These are phyloP conservation scores for Gorilla gorilla DNA, from an alignment of 2,113 vertebrate genomes.

Conservation along the genomic window DNA sequence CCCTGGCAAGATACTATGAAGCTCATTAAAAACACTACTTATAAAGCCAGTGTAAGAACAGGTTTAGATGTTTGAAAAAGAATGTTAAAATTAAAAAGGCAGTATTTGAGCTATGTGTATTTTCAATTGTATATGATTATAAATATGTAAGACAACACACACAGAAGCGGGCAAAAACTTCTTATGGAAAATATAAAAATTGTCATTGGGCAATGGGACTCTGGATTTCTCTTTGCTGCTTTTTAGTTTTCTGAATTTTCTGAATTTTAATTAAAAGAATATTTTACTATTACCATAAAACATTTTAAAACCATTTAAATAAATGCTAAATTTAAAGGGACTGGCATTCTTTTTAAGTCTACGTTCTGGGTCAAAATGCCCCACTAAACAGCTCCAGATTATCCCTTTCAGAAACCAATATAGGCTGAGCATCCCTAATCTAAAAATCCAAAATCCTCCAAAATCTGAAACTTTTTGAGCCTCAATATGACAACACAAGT, in stretches of 20 bases:
- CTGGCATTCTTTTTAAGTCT: not conserved
- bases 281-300: conserved; percentile 26
- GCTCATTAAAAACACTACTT: not conserved
- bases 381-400: not conserved
- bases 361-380: conserved; percentile 6
- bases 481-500: not conserved
- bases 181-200: not conserved
- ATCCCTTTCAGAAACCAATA: not conserved
- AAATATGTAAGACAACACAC: not conserved
- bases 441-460: not conserved
- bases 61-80: conserved; percentile 21
- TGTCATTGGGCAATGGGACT: not conserved
- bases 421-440: not conserved
- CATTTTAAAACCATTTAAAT: not conserved
- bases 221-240: not conserved
- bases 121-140: not conserved
- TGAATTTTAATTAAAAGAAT: not conserved
- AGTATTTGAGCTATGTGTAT: not conserved
- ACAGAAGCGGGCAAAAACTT: not conserved
- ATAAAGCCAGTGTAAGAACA: not conserved
- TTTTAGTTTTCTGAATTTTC: conserved; percentile 39
- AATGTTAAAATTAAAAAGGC: not conserved
- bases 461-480: not conserved
- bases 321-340: conserved; percentile 4
- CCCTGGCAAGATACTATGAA: not conserved